Conservation (phyloP, 92 coral and sea anemone genomes). For the Porites cylindrica region DNA sequence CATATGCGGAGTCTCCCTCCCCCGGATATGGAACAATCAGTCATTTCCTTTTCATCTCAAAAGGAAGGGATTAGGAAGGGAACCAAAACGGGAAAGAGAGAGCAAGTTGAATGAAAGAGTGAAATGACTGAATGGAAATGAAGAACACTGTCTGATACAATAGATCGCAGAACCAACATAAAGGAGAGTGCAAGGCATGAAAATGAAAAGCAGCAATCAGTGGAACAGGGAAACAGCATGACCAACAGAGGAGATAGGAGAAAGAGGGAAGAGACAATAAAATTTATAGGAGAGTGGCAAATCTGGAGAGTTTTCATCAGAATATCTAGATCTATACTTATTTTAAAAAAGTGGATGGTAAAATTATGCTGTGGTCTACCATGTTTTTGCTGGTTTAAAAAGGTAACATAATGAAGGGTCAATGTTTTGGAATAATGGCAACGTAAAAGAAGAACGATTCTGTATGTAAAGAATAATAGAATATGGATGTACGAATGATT, state of each 20-base stretch:
- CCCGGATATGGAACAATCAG: constrained; percentile 17
- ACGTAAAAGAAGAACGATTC: too few species aligned
- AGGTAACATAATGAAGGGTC: too few species aligned
- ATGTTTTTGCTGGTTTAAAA: too few species aligned
- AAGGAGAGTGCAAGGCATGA: neutral
- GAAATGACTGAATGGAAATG: neutral
- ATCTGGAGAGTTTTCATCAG: neutral
- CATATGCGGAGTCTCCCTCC: too few species aligned
- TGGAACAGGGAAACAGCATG: too few species aligned
- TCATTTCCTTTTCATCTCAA: neutral
- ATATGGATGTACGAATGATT: neutral
- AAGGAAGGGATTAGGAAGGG: neutral
- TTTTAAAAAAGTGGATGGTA: too few species aligned
- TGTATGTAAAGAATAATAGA: neutral
- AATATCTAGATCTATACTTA: neutral
- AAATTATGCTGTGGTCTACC: too few species aligned
- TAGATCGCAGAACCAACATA: too few species aligned
- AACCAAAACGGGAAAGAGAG: neutral
- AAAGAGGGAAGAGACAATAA: neutral
- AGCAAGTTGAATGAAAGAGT: neutral
- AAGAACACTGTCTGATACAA: neutral
- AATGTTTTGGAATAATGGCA: too few species aligned
- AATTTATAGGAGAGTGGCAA: neutral
- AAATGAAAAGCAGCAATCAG: too few species aligned
- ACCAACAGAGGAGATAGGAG: neutral